Evolutionary conservation across 2,888 invertebrate species (phyloP).

Genomic region (Syrista parreyssii): DNA sequence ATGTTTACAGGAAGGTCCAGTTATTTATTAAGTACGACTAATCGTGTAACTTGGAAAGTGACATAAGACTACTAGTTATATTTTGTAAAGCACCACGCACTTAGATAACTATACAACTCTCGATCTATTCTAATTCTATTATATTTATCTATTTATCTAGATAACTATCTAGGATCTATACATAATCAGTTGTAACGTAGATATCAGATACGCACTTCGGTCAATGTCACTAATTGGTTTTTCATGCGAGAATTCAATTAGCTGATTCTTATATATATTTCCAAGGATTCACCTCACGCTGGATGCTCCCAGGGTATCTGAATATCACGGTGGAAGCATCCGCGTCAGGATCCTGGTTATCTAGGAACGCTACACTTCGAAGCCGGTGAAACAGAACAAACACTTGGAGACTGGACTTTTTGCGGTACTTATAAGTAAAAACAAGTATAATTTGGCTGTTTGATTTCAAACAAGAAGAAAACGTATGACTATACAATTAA

Average conservation of each 20-base stretch:
- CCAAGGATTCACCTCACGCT: background rate
- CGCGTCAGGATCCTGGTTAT: background rate
- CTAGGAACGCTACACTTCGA: constrained; percentile 12
- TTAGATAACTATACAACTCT: background rate
- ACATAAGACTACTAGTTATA: background rate
- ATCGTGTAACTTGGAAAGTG: background rate
- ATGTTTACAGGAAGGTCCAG: constrained; percentile 18
- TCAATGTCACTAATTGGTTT: background rate
- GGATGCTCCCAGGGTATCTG: background rate
- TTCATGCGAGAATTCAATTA: background rate
- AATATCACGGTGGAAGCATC: background rate
- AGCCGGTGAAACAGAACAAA: background rate
- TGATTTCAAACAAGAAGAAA: background rate
- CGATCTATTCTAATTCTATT: background rate
- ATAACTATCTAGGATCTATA: background rate
- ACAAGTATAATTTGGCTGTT: background rate
- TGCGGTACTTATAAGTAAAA: constrained; percentile 19
- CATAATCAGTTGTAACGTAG: background rate
- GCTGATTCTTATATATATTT: background rate
- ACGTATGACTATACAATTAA: background rate
- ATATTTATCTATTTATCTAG: background rate
- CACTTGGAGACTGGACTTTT: constrained; percentile 14
- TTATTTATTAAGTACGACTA: background rate
- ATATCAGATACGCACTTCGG: background rate
- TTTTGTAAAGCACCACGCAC: constrained; percentile 3